Conservation (phyloP, 2,113 vertebrate genomes). For the Canis aureus region DNA sequence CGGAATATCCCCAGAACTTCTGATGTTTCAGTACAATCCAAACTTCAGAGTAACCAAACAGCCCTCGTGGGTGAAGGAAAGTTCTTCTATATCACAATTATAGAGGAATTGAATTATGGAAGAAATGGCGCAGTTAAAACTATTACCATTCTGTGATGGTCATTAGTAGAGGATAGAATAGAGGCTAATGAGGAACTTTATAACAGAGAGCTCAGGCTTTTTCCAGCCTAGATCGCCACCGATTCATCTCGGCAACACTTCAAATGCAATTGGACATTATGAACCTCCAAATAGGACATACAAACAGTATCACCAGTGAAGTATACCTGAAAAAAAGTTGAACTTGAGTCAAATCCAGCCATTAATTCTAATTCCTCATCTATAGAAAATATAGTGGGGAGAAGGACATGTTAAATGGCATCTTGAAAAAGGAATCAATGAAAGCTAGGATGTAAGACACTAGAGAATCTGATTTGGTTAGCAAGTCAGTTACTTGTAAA, state of each 20-base stretch:
- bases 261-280: neutral
- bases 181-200: neutral
- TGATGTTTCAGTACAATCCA: neutral
- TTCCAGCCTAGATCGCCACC: neutral
- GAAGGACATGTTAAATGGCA: neutral
- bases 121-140: neutral
- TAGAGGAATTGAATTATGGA: neutral
- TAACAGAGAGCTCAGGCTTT: neutral
- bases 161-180: neutral
- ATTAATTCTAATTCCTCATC: neutral
- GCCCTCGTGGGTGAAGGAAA: neutral
- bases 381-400: neutral
- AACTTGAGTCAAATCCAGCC: neutral
- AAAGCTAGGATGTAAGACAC: neutral
- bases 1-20: neutral
- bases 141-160: neutral
- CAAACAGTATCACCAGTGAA: neutral
- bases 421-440: neutral
- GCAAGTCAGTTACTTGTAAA: neutral
- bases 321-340: neutral
- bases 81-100: neutral
- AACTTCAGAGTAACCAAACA: slow-evolving; percentile 15
- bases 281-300: neutral
- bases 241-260: neutral
- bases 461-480: neutral